Evolutionary conservation across 2,113 vertebrate genomes (phyloP).

Genomic region (Platysternon megacephalum): DNA sequence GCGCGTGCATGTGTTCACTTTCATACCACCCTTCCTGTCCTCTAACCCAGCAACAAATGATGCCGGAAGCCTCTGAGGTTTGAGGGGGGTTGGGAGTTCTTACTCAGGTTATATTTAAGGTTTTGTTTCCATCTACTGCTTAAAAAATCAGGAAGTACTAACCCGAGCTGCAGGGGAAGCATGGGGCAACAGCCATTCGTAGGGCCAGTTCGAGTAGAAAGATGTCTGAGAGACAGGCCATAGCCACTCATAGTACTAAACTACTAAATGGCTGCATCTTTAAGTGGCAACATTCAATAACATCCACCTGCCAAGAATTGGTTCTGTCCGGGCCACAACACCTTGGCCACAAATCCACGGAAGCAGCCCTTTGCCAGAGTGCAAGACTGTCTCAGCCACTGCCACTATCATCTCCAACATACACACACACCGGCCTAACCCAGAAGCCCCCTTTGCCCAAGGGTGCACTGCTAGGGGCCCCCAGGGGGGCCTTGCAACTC

Average conservation of each 20-base stretch:
- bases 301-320: background rate
- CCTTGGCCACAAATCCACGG: too few relatives aligned
- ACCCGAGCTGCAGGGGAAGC: background rate
- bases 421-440: background rate
- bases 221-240: fast-evolving
- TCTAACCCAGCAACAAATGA: conserved; percentile 59
- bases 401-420: background rate
- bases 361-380: background rate
- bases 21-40: conserved; percentile 34
- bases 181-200: fast-evolving
- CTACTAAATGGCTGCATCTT: background rate
- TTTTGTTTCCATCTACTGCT: fast-evolving
- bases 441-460: background rate
- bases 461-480: background rate
- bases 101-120: background rate
- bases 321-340: background rate
- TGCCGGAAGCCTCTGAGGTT: conserved; percentile 57
- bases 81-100: conserved; percentile 28
- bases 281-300: background rate
- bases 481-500: background rate
- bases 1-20: background rate
- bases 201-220: background rate
- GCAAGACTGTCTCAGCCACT: background rate
- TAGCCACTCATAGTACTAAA: background rate
- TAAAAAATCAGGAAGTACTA: background rate